phyloP scores from a whole-genome alignment of 2,113 vertebrate genomes.

The Grammomys dolichurus region DNA sequence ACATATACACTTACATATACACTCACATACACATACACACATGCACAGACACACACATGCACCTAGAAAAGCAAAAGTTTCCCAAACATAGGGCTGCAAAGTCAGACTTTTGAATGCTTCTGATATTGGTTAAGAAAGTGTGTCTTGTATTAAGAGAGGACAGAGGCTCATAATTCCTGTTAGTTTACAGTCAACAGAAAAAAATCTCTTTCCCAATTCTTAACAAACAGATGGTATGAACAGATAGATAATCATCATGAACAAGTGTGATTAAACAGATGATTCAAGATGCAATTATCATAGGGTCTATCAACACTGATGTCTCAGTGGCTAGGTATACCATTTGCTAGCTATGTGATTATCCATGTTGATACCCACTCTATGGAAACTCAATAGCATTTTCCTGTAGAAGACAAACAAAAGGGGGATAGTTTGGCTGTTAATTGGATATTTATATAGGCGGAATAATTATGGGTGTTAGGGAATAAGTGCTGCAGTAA shows the following conservation, averaged over 20 bases:
- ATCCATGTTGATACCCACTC: not conserved
- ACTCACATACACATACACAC: not conserved
- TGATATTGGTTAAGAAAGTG: not conserved
- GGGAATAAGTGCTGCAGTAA: not conserved
- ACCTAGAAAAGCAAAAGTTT: not conserved
- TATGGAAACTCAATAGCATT: not conserved
- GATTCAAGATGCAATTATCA: conserved; percentile 45
- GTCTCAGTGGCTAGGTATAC: not conserved
- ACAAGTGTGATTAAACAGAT: conserved; percentile 32
- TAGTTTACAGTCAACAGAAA: conserved; percentile 28
- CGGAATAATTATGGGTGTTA: not conserved
- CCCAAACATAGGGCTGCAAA: not conserved
- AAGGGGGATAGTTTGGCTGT: not conserved
- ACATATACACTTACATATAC: too few relatives aligned
- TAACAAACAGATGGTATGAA: conserved; percentile 63
- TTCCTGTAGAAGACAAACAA: conserved; percentile 2
- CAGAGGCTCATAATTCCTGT: not conserved
- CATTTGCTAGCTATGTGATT: not conserved
- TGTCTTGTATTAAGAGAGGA: not conserved
- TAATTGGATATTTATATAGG: conserved; percentile 44
- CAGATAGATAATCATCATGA: conserved; percentile 28
- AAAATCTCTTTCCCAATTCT: not conserved
- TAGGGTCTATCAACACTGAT: not conserved
- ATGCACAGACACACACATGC: not conserved
- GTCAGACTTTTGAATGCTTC: conserved; percentile 33